These are phyloP conservation scores for Lethocerus indicus DNA, from an alignment of 1,140 invertebrate genomes.

Conservation along the genomic window DNA sequence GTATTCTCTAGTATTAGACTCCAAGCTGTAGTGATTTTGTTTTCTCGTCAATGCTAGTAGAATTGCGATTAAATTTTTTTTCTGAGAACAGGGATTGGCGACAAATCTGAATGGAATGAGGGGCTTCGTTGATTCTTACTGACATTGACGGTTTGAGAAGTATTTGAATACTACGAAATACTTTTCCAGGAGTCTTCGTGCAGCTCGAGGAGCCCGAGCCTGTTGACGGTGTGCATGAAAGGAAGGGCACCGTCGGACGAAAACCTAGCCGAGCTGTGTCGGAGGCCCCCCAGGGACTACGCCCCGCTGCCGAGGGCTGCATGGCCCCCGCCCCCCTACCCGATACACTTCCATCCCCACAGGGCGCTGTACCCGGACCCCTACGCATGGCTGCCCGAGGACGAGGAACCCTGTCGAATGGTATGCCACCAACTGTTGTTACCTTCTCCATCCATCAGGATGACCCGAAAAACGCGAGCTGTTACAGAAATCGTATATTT, in stretches of 20 bases:
- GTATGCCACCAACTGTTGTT: no score
- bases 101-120: not conserved
- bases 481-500: no score
- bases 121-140: not conserved
- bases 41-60: not conserved
- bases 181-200: slow-evolving; percentile 25
- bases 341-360: slow-evolving; percentile 32
- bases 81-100: not conserved
- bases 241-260: slow-evolving; percentile 68
- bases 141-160: not conserved
- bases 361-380: slow-evolving; percentile 58
- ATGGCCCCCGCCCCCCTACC: slow-evolving; percentile 21
- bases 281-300: slow-evolving; percentile 32
- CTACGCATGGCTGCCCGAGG: slow-evolving; percentile 55
- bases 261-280: slow-evolving; percentile 47
- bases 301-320: slow-evolving; percentile 55
- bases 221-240: slow-evolving; percentile 69
- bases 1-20: not conserved
- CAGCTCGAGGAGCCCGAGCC: slow-evolving; percentile 41
- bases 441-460: no score
- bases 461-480: no score
- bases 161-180: not conserved
- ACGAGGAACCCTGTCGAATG: slow-evolving; percentile 50
- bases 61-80: not conserved
- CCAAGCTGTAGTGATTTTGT: not conserved